A percentile compares a stretch with the other conserved stretches of the same genome.
phyloP scores from a whole-genome alignment of 2,888 invertebrate genomes.

The Eupithecia abbreviata region DNA sequence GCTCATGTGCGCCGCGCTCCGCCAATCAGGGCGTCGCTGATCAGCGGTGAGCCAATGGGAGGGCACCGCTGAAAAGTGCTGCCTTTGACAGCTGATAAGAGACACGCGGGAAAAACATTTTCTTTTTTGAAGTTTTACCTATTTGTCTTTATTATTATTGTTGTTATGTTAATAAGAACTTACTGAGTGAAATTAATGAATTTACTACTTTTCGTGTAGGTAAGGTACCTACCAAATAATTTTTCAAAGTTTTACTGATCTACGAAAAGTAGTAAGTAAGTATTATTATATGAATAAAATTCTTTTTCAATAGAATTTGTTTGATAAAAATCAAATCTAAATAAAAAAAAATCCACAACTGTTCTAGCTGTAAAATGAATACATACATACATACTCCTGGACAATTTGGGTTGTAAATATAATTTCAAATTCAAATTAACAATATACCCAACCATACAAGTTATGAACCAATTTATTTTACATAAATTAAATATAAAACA shows the following conservation, averaged over 20 bases:
- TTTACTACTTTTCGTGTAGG: too few relatives aligned
- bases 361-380: neutral
- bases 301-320: neutral
- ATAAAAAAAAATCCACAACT: neutral
- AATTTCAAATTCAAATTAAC: neutral
- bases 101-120: conserved; percentile 53
- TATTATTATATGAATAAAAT: neutral
- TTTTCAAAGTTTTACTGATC: neutral
- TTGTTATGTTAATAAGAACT: neutral
- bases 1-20: conserved; percentile 73
- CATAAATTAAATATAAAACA: conserved; percentile 5
- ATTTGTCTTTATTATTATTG: neutral
- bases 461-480: neutral
- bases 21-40: conserved; percentile 76
- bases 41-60: conserved; percentile 69
- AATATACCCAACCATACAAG: neutral
- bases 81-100: conserved; percentile 77
- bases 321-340: neutral
- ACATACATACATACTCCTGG: too few relatives aligned
- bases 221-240: too few relatives aligned
- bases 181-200: too few relatives aligned
- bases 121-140: conserved; percentile 18
- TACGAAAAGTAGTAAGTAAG: neutral
- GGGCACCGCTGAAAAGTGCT: conserved; percentile 72
- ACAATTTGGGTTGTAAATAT: neutral